Base-by-base conservation (phyloP, 2,888 invertebrate genomes). In the Caenorhabditis doughertyi region DNA sequence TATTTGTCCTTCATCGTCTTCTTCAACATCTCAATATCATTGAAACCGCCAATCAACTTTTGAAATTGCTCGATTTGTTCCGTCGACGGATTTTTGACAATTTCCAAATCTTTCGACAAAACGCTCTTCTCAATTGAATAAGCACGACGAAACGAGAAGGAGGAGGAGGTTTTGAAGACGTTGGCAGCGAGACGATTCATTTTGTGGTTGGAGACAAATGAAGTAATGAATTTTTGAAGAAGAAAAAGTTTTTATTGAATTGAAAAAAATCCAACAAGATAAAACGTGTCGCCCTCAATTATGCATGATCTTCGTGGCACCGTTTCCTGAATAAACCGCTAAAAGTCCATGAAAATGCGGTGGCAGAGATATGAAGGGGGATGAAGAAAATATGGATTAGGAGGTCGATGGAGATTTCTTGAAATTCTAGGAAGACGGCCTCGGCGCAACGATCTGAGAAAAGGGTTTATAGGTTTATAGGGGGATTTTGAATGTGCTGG, bases 1-100 rank as follows among this genome's bases (percentile, higher is more conserved):
- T 77, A 81, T 21, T 65, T 44, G 9, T 76, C 71, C n/a, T 64
- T 70, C 81, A 81, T 81, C 0, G 81, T 81, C 53, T 81, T 53
- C 29, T 68, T 70, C 11, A 81, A 42, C 18, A 81, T 18, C 32
- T 56, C 35, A 35, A 71, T 68, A 51, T 73, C 72, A 4, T 60
- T 58, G 49, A 60, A 51, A 0, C 39, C n/a, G 0, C 64, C 73
- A 29, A 81, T 55, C 68, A 68, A 27, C 25, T 81, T 68, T 18
- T 56, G 39, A 25, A 64, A 81, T 13, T 68, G 47, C 23, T 62
- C 39, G 13, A 81, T 62, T 9, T 76, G 70, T 16, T 70, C 56
- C 1, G 51, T 7, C 1, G 70, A 65, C 11, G 81, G 81, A 42
- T 67, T 72, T 51, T 76, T 81, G 23, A 81, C 51, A 21, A 81